A percentile compares a stretch with the other conserved stretches of the same genome.
Evolutionary conservation across 1,140 invertebrate genomes (phyloP).

Genomic region (Drosophila triauraria): DNA sequence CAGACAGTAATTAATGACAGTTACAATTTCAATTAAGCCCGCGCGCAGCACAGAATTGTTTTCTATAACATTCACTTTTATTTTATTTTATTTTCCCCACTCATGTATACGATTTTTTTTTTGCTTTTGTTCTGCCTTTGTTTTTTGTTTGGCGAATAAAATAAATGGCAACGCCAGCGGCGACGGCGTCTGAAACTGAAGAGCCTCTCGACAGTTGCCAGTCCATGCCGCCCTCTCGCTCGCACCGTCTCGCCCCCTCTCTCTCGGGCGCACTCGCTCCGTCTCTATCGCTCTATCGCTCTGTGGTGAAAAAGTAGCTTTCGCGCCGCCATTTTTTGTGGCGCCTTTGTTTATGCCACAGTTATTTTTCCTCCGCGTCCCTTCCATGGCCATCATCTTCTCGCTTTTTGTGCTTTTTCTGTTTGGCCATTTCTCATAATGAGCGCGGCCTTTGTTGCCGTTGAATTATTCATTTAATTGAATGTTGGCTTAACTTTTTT

Average conservation of each 20-base stretch:
- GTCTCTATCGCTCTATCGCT: constrained; percentile 13
- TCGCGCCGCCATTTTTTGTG: constrained; percentile 84
- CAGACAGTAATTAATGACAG: constrained; percentile 85
- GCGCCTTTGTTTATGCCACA: constrained; percentile 81
- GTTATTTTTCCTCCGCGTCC: constrained; percentile 49
- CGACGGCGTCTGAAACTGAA: constrained; percentile 63
- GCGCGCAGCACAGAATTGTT: constrained; percentile 59
- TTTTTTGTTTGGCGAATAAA: constrained; percentile 77
- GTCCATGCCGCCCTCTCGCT: constrained; percentile 24
- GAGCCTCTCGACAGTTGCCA: constrained; percentile 77
- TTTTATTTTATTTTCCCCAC: constrained; percentile 36
- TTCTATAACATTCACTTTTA: constrained; percentile 66
- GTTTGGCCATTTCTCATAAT: constrained; percentile 77
- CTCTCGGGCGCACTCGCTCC: constrained; percentile 14
- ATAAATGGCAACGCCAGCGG: constrained; percentile 79
- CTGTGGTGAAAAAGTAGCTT: constrained; percentile 72
- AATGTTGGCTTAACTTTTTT: constrained; percentile 74
- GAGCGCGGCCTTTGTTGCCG: constrained; percentile 58
- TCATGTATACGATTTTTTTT: constrained; percentile 37
- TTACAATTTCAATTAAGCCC: constrained; percentile 83
- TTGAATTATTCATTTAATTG: constrained; percentile 74
- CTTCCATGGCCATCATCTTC: constrained; percentile 34
- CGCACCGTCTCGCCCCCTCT: constrained; percentile 16
- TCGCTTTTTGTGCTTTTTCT: constrained; percentile 65
- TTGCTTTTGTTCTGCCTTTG: constrained; percentile 40